Percentiles rank a stretch among this genome's conserved stretches.
Conservation (phyloP, 2,888 invertebrate genomes). For the Drosophila testacea region DNA sequence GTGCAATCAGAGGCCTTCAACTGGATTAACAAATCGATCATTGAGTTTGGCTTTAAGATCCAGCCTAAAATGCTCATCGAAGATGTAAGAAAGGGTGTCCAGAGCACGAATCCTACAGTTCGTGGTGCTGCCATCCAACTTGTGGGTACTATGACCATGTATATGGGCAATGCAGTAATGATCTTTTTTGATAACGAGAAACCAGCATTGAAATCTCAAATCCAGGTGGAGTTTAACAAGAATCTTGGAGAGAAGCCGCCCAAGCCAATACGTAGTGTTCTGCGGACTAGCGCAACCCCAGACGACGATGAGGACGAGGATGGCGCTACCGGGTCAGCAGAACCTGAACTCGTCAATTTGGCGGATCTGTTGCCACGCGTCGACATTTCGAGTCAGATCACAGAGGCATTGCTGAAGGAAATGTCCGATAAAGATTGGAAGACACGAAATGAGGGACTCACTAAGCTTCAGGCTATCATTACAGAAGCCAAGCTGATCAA, state of each 20-base stretch:
- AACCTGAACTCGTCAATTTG: conserved; percentile 86
- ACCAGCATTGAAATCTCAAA: conserved; percentile 92
- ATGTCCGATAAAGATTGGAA: conserved; percentile 97
- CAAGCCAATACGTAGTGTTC: conserved; percentile 89
- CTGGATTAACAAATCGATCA: conserved; percentile 92
- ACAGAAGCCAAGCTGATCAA: conserved; percentile 92
- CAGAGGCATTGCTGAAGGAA: conserved; percentile 92
- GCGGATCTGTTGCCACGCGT: conserved; percentile 91
- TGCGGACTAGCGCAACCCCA: conserved; percentile 58
- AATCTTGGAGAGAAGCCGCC: conserved; percentile 91
- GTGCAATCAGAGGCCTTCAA: conserved; percentile 93
- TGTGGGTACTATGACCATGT: conserved; percentile 91
- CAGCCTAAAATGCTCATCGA: conserved; percentile 91
- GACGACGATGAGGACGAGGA: conserved; percentile 61
- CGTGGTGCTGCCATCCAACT: conserved; percentile 89
- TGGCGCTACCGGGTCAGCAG: conserved; percentile 52
- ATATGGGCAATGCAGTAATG: conserved; percentile 90
- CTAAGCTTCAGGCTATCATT: conserved; percentile 84
- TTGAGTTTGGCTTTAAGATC: conserved; percentile 94
- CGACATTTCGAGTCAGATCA: conserved; percentile 93
- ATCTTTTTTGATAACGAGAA: conserved; percentile 95
- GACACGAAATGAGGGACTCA: conserved; percentile 86
- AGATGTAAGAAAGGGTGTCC: conserved; percentile 92
- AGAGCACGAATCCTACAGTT: conserved; percentile 94
- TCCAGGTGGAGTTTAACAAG: conserved; percentile 94